A percentile compares a stretch with the other conserved stretches of the same genome.
These are phyloP conservation scores for Ceratina japonica DNA, from an alignment of 1,140 invertebrate species.

Conservation along the genomic window DNA sequence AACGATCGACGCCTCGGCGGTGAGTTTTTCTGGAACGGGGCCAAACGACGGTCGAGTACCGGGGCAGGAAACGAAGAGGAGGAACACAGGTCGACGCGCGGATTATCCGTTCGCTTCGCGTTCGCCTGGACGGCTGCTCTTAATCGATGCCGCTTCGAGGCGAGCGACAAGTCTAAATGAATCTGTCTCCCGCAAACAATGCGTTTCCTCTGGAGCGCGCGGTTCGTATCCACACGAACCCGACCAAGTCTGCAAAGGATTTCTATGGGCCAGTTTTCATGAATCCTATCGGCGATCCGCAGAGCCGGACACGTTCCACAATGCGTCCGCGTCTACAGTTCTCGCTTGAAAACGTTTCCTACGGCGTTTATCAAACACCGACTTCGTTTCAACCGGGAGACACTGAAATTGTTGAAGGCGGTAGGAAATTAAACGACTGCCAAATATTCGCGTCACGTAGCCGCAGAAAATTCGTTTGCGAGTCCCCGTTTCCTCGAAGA, in stretches of 20 bases:
- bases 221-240: slow-evolving; percentile 16
- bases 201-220: slow-evolving; percentile 18
- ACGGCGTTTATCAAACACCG: background rate
- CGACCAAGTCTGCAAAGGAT: slow-evolving; percentile 50
- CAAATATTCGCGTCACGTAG: background rate
- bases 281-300: slow-evolving; percentile 68
- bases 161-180: slow-evolving; percentile 69
- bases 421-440: background rate
- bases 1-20: slow-evolving; percentile 10
- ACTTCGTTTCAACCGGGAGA: slow-evolving; percentile 4
- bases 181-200: slow-evolving; percentile 71
- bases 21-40: slow-evolving; percentile 20
- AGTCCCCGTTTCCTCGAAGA: background rate
- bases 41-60: background rate
- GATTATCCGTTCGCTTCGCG: slow-evolving; percentile 5
- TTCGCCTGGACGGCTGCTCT: slow-evolving; percentile 31
- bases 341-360: background rate
- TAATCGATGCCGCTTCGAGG: slow-evolving; percentile 48
- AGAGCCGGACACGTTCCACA: slow-evolving; percentile 52
- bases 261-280: slow-evolving; percentile 67
- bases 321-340: slow-evolving; percentile 27
- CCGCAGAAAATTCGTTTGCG: background rate
- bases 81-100: background rate
- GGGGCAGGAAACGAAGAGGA: background rate
- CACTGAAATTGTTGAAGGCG: slow-evolving; percentile 7